Base-by-base conservation (phyloP, 2,113 vertebrate genomes). In the Bufo bufo region DNA sequence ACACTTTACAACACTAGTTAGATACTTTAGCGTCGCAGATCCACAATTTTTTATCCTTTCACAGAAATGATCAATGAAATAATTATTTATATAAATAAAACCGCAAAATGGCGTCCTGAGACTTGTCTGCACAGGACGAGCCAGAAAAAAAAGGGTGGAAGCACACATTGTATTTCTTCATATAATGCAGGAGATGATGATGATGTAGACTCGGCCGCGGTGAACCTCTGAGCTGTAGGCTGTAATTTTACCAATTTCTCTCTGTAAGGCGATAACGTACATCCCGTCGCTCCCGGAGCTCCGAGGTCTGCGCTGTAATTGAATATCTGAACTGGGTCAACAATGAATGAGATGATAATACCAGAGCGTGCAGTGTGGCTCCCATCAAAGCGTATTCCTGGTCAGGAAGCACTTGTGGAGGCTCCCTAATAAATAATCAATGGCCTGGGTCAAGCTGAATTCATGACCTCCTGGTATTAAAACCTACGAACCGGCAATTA, bases 401-500 rank as follows among this genome's bases (percentile, higher is more conserved):
- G 82, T 54, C 82, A 84, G 52, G 49, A 84, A 71, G 82, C 65
- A 71, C 49, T 50, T 84, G 23, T 83, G 61, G 63, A 69, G 81
- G 12, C 33, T 84, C 54, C 54, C 82, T 56, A 81, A 81, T 81
- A 69, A 69, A 84, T 84, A 84, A 84, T 84, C 47, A 84, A 84
- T 84, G 63, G 49, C 8, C 14, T 3, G 20, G 43, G 82, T 84
- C 82, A 71, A 84, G 65, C 47, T 63, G 16, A 54, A 69, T 84
- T 14, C 49, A 54, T 69, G 82, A 65, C 80, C 59, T 65, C 59
- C 43, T 82, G 16, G n/a, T 61, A 33, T 61, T 14, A 63, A 19
- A 45, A 61, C 43, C 58, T 10, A 12, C 2, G 43, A 81, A 81
- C 58, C 12, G 56, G 58, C 56, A 58, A 65, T 82, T 20, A 65